phyloP scores from a whole-genome alignment of 2,888 invertebrate genomes.

The Digitonthophagus gazella region DNA sequence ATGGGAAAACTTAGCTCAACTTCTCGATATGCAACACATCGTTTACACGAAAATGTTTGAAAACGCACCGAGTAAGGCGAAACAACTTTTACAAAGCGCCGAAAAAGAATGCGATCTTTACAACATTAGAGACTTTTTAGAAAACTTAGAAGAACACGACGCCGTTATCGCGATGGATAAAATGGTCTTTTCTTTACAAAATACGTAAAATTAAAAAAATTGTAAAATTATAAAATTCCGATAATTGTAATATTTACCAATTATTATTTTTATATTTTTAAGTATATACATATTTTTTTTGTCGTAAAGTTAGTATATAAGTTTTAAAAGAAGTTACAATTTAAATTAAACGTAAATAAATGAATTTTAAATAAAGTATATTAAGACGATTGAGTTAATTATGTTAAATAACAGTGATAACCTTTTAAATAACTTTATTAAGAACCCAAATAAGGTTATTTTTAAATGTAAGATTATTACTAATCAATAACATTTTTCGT shows the following conservation, averaged over 20 bases:
- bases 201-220: background rate
- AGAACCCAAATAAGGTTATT: too few species aligned
- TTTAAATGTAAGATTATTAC: too few species aligned
- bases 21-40: slow-evolving; percentile 53
- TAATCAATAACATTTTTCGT: too few species aligned
- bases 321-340: too few species aligned
- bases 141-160: slow-evolving; percentile 45
- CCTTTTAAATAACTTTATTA: too few species aligned
- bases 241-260: too few species aligned
- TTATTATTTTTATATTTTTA: background rate
- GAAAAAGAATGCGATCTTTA: slow-evolving; percentile 43
- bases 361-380: too few species aligned
- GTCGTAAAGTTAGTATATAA: background rate
- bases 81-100: slow-evolving; percentile 58
- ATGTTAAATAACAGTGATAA: too few species aligned
- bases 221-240: too few species aligned
- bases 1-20: slow-evolving; percentile 60
- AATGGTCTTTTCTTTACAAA: slow-evolving; percentile 36
- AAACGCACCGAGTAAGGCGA: slow-evolving; percentile 54
- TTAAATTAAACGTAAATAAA: too few species aligned
- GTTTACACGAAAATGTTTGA: slow-evolving; percentile 54
- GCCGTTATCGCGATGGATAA: slow-evolving; percentile 46
- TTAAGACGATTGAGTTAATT: too few species aligned
- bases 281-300: background rate
- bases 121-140: slow-evolving; percentile 45